Base-by-base conservation (phyloP, 2,888 invertebrate genomes). In the Hypsopygia costalis region DNA sequence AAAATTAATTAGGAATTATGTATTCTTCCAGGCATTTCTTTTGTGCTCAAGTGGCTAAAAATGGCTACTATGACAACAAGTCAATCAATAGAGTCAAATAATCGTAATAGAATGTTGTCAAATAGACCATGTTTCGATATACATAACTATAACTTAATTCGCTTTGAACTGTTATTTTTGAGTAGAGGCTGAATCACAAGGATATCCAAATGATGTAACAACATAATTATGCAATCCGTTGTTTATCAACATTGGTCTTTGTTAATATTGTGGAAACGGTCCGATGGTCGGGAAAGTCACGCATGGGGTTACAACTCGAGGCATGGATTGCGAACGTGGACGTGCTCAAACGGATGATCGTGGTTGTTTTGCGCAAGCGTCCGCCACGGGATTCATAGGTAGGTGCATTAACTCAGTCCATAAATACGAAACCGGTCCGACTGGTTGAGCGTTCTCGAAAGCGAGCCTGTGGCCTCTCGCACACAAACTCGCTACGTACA, bases 371-470 rank as follows among this genome's bases (percentile, higher is more conserved):
- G 82, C 81, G 81, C 83, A 83, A 82, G 76, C 76, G 74, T 67
- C 68, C 66, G 66, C 75, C 73, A 67, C 73, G 69, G 77, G 80
- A 78, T 75, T 83, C 72, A 74, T 81, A 79, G 79, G 85, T 85
- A 83, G 82, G 72, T 82, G 83, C 83, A 82, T 82, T 80, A 80
- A 82, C 81, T 79, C 77, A 61, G 71, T 81, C 83, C 86, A 85
- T 86, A 87, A 87, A 86, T 86, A 87, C 77, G 62, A 81, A 86
- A 87, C 88, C 81, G 82, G 88, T 83, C 56, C 56, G 68, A 86
- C 87, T 73, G 81, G 87, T 85, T 83, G 75, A 80, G 81, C 81
- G 85, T 86, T 87, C 86, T 87, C 82, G 82, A 86, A 86, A 87
- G 85, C 86, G 74, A 83, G 80, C 78, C 77, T 62, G 81, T 75